Conservation (phyloP, 2,888 invertebrate genomes). For the Podabrus alpinus region DNA sequence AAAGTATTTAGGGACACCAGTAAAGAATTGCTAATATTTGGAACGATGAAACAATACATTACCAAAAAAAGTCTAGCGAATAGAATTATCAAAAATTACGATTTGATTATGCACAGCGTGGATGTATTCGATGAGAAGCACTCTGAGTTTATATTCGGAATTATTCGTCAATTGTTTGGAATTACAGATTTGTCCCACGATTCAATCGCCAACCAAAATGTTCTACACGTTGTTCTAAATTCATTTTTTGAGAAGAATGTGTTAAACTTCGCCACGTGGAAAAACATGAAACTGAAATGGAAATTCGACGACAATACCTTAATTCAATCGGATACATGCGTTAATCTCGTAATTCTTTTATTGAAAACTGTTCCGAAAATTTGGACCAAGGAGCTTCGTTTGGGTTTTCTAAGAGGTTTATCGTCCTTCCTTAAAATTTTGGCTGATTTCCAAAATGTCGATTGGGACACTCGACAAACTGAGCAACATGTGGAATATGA, state of each 20-base stretch:
- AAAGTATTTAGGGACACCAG: slow-evolving; percentile 91
- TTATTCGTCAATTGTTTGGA: slow-evolving; percentile 97
- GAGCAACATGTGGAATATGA: slow-evolving; percentile 99
- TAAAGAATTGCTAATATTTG: slow-evolving; percentile 89
- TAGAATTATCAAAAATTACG: slow-evolving; percentile 84
- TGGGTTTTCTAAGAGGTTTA: slow-evolving; percentile 85
- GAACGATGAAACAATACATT: slow-evolving; percentile 90
- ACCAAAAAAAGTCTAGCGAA: slow-evolving; percentile 89
- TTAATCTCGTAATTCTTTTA: slow-evolving; percentile 90
- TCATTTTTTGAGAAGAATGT: slow-evolving; percentile 89
- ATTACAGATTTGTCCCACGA: slow-evolving; percentile 91
- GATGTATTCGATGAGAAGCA: slow-evolving; percentile 98
- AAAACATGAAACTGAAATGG: slow-evolving; percentile 75
- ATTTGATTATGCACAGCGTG: slow-evolving; percentile 84
- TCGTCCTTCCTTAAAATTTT: slow-evolving; percentile 79
- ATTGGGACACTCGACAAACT: slow-evolving; percentile 77
- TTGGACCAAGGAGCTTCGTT: slow-evolving; percentile 82
- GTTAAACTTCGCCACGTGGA: slow-evolving; percentile 70
- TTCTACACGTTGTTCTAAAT: slow-evolving; percentile 85
- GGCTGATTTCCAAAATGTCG: slow-evolving; percentile 92
- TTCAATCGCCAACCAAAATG: slow-evolving; percentile 88
- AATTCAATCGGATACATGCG: slow-evolving; percentile 87
- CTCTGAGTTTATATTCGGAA: slow-evolving; percentile 87
- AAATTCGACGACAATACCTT: slow-evolving; percentile 73
- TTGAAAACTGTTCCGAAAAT: slow-evolving; percentile 78